A percentile compares a stretch with the other conserved stretches of the same genome.
These are phyloP conservation scores for Trachelus troglodyta DNA, from an alignment of 2,888 invertebrate genomes.

Conservation along the genomic window DNA sequence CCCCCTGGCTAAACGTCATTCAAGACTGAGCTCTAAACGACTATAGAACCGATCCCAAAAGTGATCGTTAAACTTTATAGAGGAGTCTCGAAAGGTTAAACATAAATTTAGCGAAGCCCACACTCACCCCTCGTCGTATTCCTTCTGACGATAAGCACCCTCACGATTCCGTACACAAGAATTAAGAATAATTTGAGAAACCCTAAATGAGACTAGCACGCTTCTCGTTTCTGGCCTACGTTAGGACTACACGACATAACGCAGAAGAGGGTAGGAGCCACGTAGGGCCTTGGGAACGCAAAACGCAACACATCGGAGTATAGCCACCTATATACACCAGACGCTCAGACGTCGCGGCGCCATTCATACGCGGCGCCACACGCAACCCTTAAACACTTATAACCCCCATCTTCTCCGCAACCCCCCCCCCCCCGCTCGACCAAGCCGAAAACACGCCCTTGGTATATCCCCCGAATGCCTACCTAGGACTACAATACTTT, in stretches of 20 bases:
- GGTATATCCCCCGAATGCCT: not conserved
- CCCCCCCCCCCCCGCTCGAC: not conserved
- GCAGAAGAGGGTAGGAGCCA: not conserved
- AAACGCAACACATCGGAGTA: not conserved
- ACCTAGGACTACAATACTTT: not conserved
- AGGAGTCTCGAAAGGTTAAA: conserved; percentile 43
- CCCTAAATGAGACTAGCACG: not conserved
- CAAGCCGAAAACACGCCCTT: not conserved
- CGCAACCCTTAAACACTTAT: conserved; percentile 57
- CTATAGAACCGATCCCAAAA: conserved; percentile 48
- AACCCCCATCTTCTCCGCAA: no score
- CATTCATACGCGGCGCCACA: conserved; percentile 61
- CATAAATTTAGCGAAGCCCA: not conserved
- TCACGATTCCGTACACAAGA: not conserved
- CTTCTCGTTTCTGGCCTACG: not conserved
- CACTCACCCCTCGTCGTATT: not conserved
- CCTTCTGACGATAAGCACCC: not conserved
- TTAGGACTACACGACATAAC: not conserved
- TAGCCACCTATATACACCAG: not conserved
- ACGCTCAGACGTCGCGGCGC: conserved; percentile 63
- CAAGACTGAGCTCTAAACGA: not conserved
- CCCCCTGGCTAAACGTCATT: not conserved
- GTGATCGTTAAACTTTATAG: conserved; percentile 52
- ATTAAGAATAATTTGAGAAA: not conserved
- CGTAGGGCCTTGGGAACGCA: not conserved